These are phyloP conservation scores for Geotria australis DNA, from an alignment of 2,797 vertebrate genomes.

Conservation along the genomic window DNA sequence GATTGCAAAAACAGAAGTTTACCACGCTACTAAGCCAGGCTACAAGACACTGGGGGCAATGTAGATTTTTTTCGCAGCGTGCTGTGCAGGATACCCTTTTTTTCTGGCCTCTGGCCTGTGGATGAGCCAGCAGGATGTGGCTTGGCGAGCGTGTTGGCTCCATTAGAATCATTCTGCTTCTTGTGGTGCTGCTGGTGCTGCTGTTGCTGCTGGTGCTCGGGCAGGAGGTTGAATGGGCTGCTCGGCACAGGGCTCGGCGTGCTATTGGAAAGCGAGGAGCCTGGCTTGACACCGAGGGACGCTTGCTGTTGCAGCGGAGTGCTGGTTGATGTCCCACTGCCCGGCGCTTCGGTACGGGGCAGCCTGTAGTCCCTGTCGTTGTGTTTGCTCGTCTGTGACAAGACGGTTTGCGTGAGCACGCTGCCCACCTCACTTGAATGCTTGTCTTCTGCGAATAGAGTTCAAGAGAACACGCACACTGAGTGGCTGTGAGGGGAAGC, in stretches of 20 bases:
- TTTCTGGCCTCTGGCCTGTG: too few relatives aligned
- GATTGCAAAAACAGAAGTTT: too few relatives aligned
- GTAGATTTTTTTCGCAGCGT: too few relatives aligned
- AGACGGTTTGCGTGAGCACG: slow-evolving; percentile 18
- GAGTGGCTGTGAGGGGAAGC: too few relatives aligned
- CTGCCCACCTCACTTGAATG: too few relatives aligned
- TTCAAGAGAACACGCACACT: too few relatives aligned
- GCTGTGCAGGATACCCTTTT: too few relatives aligned
- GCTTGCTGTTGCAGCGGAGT: slow-evolving; percentile 23
- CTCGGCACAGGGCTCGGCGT: slow-evolving; percentile 34
- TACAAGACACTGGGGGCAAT: too few relatives aligned
- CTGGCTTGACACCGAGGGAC: not conserved
- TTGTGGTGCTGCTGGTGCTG: slow-evolving; percentile 7
- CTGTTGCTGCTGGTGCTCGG: too few relatives aligned
- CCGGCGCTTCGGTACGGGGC: slow-evolving; percentile 26
- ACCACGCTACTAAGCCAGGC: too few relatives aligned
- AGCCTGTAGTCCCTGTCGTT: slow-evolving; percentile 52
- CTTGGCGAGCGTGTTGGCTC: slow-evolving; percentile 11
- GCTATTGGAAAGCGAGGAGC: not conserved
- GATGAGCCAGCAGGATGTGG: too few relatives aligned
- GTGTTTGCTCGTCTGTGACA: slow-evolving; percentile 45
- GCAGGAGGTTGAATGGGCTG: slow-evolving; percentile 15
- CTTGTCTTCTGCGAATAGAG: too few relatives aligned
- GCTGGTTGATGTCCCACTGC: slow-evolving; percentile 11
- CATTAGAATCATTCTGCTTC: slow-evolving; percentile 42